These are phyloP conservation scores for Chauna torquata DNA, from an alignment of 2,113 vertebrate species.

Conservation along the genomic window DNA sequence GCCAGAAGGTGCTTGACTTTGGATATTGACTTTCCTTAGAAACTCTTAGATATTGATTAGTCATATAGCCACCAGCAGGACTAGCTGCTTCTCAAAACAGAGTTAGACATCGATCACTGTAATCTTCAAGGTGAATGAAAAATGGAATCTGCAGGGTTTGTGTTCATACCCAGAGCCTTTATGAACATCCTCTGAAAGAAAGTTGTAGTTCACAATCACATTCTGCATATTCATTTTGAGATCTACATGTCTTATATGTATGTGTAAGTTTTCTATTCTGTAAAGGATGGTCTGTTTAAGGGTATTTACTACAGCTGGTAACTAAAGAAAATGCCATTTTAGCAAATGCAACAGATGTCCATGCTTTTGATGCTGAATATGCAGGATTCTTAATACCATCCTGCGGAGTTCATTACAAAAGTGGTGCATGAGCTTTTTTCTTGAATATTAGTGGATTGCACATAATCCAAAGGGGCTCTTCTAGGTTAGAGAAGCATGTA, in stretches of 20 bases:
- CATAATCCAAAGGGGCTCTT: background rate
- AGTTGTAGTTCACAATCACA: background rate
- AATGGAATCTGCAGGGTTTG: background rate
- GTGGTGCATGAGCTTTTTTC: background rate
- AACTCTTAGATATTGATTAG: background rate
- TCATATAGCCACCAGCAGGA: background rate
- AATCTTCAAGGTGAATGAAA: background rate
- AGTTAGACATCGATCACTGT: background rate
- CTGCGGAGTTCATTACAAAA: background rate
- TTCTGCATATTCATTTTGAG: background rate
- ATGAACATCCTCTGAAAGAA: background rate
- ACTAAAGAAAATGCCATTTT: background rate
- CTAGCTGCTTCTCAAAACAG: background rate
- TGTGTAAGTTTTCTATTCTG: background rate
- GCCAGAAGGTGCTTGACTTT: background rate
- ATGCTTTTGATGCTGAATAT: background rate
- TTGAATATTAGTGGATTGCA: background rate
- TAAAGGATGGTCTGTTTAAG: background rate
- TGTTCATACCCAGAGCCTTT: background rate
- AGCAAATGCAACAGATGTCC: background rate
- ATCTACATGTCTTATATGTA: background rate
- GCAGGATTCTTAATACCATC: background rate
- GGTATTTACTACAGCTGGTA: background rate
- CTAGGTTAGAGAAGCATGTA: background rate
- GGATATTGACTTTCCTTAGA: conserved; percentile 14